phyloP scores from a whole-genome alignment of 2,797 vertebrate species.

The Pseudotriccus pelzelni region DNA sequence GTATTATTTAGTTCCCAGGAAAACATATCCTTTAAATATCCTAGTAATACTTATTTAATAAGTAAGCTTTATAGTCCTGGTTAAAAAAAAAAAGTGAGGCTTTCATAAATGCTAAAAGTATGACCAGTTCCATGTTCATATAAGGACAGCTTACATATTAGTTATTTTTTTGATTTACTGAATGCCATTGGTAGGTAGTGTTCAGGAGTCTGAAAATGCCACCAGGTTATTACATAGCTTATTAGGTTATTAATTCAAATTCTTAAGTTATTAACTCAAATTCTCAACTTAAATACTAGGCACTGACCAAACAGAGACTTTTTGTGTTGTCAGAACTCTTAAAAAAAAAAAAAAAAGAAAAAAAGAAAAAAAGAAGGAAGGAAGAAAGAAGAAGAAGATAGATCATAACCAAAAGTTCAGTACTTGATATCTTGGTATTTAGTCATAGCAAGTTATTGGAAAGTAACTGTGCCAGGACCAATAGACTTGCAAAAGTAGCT shows the following conservation, averaged over 20 bases:
- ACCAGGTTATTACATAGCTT: neutral
- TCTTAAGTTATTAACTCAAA: neutral
- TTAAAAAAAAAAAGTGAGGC: neutral
- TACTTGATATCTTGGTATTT: neutral
- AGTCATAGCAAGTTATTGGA: neutral
- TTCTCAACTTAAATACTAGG: neutral
- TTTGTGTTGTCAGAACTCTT: neutral
- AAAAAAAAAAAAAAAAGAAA: too few relatives aligned
- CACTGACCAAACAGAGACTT: neutral
- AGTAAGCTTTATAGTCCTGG: neutral
- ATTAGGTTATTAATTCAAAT: neutral
- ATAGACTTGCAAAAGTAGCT: neutral
- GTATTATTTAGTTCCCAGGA: neutral
- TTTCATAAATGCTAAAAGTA: conserved; percentile 38
- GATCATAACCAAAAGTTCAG: neutral
- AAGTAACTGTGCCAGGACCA: neutral
- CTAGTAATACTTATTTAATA: neutral
- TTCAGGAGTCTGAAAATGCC: neutral
- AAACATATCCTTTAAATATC: neutral
- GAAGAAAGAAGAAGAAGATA: neutral
- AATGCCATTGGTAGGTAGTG: conserved; percentile 33
- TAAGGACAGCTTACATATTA: conserved; percentile 20
- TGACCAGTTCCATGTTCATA: conserved; percentile 40
- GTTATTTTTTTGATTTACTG: conserved; percentile 43
- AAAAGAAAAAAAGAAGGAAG: neutral